Evolutionary conservation across 53 echinoderm and acorn worm genomes (phyloP).

Genomic region (Zoroaster sp.): DNA sequence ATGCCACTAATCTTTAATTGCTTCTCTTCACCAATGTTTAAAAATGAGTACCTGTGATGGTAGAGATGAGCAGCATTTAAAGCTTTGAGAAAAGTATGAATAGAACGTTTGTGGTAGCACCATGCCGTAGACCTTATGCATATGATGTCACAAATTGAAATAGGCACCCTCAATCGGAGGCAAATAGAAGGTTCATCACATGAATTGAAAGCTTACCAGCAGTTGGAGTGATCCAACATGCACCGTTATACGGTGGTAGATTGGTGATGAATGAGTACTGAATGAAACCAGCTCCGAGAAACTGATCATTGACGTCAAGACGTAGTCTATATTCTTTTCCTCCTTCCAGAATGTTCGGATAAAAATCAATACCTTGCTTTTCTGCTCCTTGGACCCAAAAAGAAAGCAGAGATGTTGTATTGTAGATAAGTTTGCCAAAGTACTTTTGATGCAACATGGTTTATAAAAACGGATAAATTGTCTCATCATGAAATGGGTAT

Average conservation of each 20-base stretch:
- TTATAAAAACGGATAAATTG: too few species aligned
- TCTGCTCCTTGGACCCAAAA: slow-evolving; percentile 26
- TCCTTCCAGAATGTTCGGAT: slow-evolving; percentile 28
- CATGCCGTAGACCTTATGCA: too few species aligned
- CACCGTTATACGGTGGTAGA: slow-evolving; percentile 61
- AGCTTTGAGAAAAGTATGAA: too few species aligned
- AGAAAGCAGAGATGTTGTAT: neutral
- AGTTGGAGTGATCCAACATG: slow-evolving; percentile 45
- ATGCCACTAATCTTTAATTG: too few species aligned
- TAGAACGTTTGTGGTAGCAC: too few species aligned
- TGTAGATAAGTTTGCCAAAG: too few species aligned
- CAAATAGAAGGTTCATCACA: neutral
- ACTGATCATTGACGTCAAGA: slow-evolving; percentile 32
- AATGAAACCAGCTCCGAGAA: slow-evolving; percentile 34
- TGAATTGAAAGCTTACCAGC: slow-evolving; percentile 32
- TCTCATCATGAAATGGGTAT: too few species aligned
- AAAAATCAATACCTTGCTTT: slow-evolving; percentile 64
- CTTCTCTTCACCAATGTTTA: too few species aligned
- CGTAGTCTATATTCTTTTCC: slow-evolving; percentile 56
- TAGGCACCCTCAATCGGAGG: neutral
- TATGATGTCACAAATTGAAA: too few species aligned
- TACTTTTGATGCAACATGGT: too few species aligned
- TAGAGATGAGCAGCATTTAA: too few species aligned
- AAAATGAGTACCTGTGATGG: too few species aligned
- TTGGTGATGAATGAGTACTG: slow-evolving; percentile 68